Conservation (phyloP, 2,888 invertebrate species). For the Bruchidius siliquastri region DNA sequence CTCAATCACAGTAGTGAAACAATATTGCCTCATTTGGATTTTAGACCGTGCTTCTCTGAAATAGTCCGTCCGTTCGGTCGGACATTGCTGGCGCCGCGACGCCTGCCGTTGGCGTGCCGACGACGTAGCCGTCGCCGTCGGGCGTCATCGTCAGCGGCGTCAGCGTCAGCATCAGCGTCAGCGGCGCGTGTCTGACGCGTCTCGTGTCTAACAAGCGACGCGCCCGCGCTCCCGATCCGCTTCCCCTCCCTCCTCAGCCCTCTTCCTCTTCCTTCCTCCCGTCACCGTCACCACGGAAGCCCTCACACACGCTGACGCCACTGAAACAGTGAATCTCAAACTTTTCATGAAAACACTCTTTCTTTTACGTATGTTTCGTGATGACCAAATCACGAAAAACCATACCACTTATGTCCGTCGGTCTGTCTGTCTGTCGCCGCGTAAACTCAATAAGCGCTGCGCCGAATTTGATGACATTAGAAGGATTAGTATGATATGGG, state of each 20-base stretch:
- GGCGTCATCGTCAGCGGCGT: conserved; percentile 23
- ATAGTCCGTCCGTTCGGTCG: neutral
- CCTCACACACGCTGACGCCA: conserved; percentile 20
- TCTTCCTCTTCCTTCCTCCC: conserved; percentile 25
- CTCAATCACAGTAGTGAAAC: no score
- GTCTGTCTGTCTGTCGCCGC: no score
- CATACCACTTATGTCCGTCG: no score
- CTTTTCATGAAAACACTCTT: neutral
- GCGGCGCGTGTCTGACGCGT: conserved; percentile 50
- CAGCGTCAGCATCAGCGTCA: conserved; percentile 33
- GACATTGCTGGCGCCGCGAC: neutral
- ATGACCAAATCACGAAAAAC: no score
- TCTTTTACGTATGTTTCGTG: conserved; percentile 17
- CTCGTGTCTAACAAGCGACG: conserved; percentile 47
- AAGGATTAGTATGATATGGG: no score
- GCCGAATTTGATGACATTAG: no score
- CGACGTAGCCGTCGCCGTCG: neutral
- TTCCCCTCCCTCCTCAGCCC: conserved; percentile 28
- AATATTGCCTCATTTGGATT: no score
- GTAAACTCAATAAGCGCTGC: no score
- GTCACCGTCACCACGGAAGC: conserved; percentile 2
- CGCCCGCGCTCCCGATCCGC: conserved; percentile 32
- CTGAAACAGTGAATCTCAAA: conserved; percentile 25
- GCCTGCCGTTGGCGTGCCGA: neutral
- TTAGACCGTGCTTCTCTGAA: no score